A percentile compares a stretch with the other conserved stretches of the same genome.
These are phyloP conservation scores for Thalassophryne amazonica DNA, from an alignment of 2,797 vertebrate genomes.

Conservation along the genomic window DNA sequence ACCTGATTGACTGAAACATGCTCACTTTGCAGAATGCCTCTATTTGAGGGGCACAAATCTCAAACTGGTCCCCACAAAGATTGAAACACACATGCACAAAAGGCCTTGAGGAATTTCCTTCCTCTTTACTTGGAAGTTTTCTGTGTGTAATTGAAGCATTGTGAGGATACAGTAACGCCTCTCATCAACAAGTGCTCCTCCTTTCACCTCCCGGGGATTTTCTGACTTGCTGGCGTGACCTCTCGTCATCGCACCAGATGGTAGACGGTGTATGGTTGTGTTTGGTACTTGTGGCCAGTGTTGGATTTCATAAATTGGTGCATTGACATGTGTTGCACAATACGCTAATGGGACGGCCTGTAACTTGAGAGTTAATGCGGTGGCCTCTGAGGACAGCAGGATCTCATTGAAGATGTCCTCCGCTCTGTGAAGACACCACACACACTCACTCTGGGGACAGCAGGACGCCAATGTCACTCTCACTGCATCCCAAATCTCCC, in stretches of 20 bases:
- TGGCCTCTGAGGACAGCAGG: constrained; percentile 39
- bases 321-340: constrained; percentile 48
- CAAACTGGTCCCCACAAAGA: no score
- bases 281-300: constrained; percentile 19
- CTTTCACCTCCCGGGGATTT: constrained; percentile 1
- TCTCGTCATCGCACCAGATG: constrained; percentile 50
- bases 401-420: constrained; percentile 15
- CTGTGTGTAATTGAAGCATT: constrained; percentile 42
- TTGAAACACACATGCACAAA: constrained; percentile 31
- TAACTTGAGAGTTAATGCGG: constrained; percentile 51
- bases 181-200: constrained; percentile 11
- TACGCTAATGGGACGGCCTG: constrained; percentile 52
- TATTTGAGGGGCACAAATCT: no score
- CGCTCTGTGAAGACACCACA: background rate
- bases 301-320: constrained; percentile 59
- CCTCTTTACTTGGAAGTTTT: constrained; percentile 43
- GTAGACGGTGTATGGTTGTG: constrained; percentile 15
- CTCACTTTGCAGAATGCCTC: no score
- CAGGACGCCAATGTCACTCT: constrained; percentile 10
- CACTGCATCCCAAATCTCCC: constrained; percentile 9
- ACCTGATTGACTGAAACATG: no score
- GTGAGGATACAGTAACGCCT: constrained; percentile 8
- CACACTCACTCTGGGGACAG: constrained; percentile 4
- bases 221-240: constrained; percentile 9
- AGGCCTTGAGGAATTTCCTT: constrained; percentile 67